Base-by-base conservation (phyloP, 2,797 vertebrate genomes). In the Myotis findleyi region DNA sequence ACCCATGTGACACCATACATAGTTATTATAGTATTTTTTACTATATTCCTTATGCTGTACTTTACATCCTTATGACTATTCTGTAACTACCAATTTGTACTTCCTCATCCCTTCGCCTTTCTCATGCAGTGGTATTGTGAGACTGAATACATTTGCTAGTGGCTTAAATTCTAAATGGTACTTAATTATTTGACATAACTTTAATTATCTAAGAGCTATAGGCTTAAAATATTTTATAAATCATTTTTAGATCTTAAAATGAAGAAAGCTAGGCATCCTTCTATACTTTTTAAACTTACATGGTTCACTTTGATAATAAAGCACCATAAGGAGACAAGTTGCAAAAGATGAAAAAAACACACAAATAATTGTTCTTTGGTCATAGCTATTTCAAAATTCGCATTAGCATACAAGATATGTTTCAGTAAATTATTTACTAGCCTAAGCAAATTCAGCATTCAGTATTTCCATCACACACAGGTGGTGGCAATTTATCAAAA, bases 401-500 rank as follows among this genome's bases (percentile, higher is more conserved):
- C 9, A 93, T 94, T 85, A 96, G 71, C 25, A 87, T 30, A 68
- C 3, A 75, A 94, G 11, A 94, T 87, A 87, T 73, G 96, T 95
- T 95, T 96, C 72, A 92, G 62, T 79, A 25, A 72, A 62, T 94
- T 97, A 94, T 95, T 97, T 94, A 95, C 68, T 86, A 94, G 77
- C 53, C 75, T 85, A 49, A 97, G 82, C 5, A 95, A 96, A 90
- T 95, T 94, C 84, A 95, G 6, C 59, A 71, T 81, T 97, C 86
- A 95, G 47, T 94, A 96, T 96, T 97, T 97, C 80, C 17, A 13
- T 88, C 59, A 73, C 87, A 75, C n/a, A 94, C 20, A 94, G 66
- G 77, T 96, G 75, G 36, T 41, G 27, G 88, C 87, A 8, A 97
- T 98, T 97, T 97, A 97, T 98, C 89, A 97, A 97, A 98, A 97